Evolutionary conservation across 2,797 vertebrate species (phyloP).

Genomic region (Monodelphis domestica): DNA sequence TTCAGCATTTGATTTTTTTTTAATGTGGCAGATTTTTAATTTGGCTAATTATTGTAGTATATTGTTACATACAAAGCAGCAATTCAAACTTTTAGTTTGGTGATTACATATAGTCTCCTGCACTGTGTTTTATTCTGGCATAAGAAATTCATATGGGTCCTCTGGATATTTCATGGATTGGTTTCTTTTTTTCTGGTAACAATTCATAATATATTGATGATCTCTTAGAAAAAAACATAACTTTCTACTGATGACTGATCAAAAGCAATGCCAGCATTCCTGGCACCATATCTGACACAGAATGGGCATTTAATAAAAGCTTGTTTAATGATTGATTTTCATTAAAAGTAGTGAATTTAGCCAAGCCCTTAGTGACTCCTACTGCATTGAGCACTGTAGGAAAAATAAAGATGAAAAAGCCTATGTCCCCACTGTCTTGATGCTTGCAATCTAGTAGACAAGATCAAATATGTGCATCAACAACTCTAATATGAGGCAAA

Average conservation of each 20-base stretch:
- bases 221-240: neutral
- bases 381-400: neutral
- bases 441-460: neutral
- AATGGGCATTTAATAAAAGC: neutral
- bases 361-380: neutral
- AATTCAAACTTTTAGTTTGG: neutral
- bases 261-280: neutral
- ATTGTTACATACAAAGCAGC: neutral
- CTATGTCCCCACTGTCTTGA: neutral
- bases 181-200: neutral
- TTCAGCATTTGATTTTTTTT: slow-evolving; percentile 64
- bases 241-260: neutral
- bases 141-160: neutral
- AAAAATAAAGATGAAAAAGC: neutral
- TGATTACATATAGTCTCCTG: neutral
- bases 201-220: neutral
- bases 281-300: neutral
- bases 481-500: neutral
- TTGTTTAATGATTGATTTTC: neutral
- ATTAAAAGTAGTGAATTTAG: neutral
- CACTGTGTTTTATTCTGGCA: neutral
- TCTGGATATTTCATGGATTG: neutral
- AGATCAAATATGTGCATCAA: neutral
- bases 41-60: neutral
- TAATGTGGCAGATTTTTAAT: slow-evolving; percentile 41